These are phyloP conservation scores for Agrotis segetum DNA, from an alignment of 2,888 invertebrate genomes.

Conservation along the genomic window DNA sequence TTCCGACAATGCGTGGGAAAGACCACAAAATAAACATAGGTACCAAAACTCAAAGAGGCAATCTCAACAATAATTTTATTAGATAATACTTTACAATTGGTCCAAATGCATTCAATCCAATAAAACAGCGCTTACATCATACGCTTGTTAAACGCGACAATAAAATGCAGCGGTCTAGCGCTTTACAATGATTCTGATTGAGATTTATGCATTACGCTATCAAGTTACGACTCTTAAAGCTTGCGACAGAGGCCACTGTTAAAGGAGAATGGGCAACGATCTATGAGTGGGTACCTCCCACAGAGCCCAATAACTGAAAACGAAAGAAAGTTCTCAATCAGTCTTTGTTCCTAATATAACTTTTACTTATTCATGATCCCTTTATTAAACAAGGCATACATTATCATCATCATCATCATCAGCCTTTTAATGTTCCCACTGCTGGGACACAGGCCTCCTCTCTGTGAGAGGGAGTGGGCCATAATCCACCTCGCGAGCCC, in stretches of 20 bases:
- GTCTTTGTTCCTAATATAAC: too few relatives aligned
- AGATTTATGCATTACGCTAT: slow-evolving; percentile 72
- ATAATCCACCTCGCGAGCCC: too few relatives aligned
- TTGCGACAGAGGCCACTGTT: slow-evolving; percentile 50
- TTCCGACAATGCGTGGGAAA: slow-evolving; percentile 42
- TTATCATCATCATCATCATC: too few relatives aligned
- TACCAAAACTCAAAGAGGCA: slow-evolving; percentile 28
- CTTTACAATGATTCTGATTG: slow-evolving; percentile 70
- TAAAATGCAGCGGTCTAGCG: slow-evolving; percentile 60
- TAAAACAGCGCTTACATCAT: slow-evolving; percentile 59
- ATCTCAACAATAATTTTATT: slow-evolving; percentile 52
- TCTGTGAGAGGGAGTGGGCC: too few relatives aligned
- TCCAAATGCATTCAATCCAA: slow-evolving; percentile 55
- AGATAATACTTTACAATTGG: slow-evolving; percentile 62
- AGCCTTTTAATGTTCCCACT: too few relatives aligned
- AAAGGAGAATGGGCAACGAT: slow-evolving; percentile 21
- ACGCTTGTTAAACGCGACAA: slow-evolving; percentile 57
- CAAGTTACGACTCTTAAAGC: slow-evolving; percentile 57
- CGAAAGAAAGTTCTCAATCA: neutral
- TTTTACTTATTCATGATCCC: neutral
- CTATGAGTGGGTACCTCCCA: neutral
- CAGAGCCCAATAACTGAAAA: neutral
- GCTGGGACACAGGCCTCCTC: too few relatives aligned
- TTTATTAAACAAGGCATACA: too few relatives aligned
- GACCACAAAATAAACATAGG: neutral